Percentiles rank a stretch among this genome's conserved stretches.
Conservation (phyloP, 2,113 vertebrate genomes). For the Hippocampus barbouri region DNA sequence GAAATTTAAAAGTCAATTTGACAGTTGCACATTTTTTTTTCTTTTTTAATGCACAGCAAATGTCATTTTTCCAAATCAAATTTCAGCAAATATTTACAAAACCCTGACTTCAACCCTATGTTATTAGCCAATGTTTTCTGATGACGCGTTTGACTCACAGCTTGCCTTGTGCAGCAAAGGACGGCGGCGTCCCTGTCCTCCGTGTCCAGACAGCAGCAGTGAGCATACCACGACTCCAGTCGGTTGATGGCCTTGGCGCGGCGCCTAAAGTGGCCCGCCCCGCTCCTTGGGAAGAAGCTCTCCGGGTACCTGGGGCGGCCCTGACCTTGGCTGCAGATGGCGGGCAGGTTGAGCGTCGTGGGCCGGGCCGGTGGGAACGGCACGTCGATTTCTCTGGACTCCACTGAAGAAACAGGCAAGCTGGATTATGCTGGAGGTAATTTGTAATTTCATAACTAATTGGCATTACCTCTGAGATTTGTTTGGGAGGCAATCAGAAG, state of each 20-base stretch:
- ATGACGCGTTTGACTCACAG: conserved; percentile 60
- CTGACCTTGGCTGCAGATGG: conserved; percentile 60
- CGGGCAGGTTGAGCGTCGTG: conserved; percentile 45
- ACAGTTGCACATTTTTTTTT: too few species aligned
- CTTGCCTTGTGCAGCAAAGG: conserved; percentile 68
- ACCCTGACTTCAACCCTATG: background rate
- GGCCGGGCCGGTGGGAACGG: conserved; percentile 78
- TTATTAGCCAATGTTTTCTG: background rate
- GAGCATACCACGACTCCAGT: conserved; percentile 59
- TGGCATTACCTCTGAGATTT: conserved; percentile 45
- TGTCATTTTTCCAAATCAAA: too few species aligned
- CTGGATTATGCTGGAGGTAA: background rate
- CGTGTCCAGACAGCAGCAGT: conserved; percentile 61
- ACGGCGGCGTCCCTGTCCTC: background rate
- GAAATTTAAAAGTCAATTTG: too few species aligned
- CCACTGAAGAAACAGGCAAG: conserved; percentile 11
- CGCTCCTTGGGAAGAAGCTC: conserved; percentile 61
- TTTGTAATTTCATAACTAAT: background rate
- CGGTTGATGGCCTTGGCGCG: conserved; percentile 69
- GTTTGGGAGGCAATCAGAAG: conserved; percentile 31
- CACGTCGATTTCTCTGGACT: conserved; percentile 20
- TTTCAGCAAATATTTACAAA: background rate
- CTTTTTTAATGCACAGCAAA: too few species aligned
- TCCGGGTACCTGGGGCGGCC: conserved; percentile 56
- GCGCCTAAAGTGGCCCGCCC: conserved; percentile 68